Base-by-base conservation (phyloP, 2,113 vertebrate species). In the Oncorhynchus gorbuscha region DNA sequence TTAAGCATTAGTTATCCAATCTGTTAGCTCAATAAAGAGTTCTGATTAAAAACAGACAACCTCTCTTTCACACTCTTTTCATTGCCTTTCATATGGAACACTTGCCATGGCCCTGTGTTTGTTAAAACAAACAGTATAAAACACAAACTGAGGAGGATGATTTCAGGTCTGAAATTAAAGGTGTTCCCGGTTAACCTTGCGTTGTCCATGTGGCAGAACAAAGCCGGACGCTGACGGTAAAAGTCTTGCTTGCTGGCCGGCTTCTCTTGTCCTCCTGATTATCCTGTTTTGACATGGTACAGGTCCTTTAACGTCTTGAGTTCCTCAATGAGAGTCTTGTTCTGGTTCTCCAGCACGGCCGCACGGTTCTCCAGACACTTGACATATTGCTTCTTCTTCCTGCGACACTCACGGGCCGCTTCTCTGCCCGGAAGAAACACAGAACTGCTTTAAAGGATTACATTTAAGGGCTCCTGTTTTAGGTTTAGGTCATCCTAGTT, bases 351-450 rank as follows among this genome's bases (percentile, higher is more conserved):
- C 79, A 98, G 92, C 73, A 98, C 96, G 0, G 96, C 96, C 4
- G 97, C 97, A 6, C 96, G 92, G 70, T 98, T 98, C 91, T 98
- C 97, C 91, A 98, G 92, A 77, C 97, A 98, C 87, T 98, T 97
- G 24, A 97, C 96, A 1, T 98, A 98, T 78, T 97, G 96, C 74
- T 98, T 97, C 93, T 97, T 97, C 93, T 97, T 98, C 62, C 96
- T 88, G 0, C 97, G 95, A 83, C 97, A 98, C 62, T 97, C 96
- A 39, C 96, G 94, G 39, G 96, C 97, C 3, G 97, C 96, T 80
- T 97, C 96, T 88, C 97, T 98, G 69, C 39, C 85, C 72, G 32
- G 26, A 26, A 62, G 9, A 58, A 58, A 48, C 26, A 16, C 51
- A 51, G 32, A 55, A 5, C 3, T 20, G 24, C 39, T 76, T 58